A percentile compares a stretch with the other conserved stretches of the same genome.
phyloP scores from a whole-genome alignment of 1,140 invertebrate species.

The Polyergus mexicanus region DNA sequence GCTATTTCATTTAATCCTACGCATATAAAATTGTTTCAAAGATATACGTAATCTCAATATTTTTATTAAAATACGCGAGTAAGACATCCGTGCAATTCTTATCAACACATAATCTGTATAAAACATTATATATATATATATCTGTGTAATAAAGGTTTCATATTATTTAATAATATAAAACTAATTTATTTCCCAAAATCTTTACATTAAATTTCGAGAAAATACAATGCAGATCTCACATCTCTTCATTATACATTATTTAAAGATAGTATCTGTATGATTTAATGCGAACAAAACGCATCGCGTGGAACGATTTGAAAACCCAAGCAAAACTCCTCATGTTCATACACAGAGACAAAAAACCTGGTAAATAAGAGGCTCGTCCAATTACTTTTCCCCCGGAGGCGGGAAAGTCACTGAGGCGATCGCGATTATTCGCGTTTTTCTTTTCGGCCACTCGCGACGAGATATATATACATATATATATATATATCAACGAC shows the following conservation, averaged over 20 bases:
- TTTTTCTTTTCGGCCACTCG: conserved; percentile 26
- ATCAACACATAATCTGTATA: neutral
- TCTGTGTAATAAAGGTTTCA: too few species aligned
- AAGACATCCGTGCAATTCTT: neutral
- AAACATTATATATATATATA: neutral
- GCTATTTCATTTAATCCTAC: neutral
- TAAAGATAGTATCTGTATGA: neutral
- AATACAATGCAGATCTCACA: neutral
- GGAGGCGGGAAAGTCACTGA: conserved; percentile 6
- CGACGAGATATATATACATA: conserved; percentile 59
- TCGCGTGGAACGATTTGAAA: neutral
- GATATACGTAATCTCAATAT: neutral
- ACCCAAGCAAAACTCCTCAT: neutral
- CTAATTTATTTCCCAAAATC: too few species aligned
- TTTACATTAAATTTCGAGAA: neutral
- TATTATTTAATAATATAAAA: too few species aligned
- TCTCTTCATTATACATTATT: neutral
- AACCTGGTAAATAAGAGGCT: conserved; percentile 24
- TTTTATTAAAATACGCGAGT: neutral
- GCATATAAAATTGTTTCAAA: conserved; percentile 13
- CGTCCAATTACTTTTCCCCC: conserved; percentile 22
- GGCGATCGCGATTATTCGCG: conserved; percentile 32
- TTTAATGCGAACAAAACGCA: neutral
- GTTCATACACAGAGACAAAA: neutral
- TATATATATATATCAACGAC: conserved; percentile 65